Percentiles rank a stretch among this genome's conserved stretches.
These are phyloP conservation scores for Falco rusticolus DNA, from an alignment of 2,797 vertebrate species.

Conservation along the genomic window DNA sequence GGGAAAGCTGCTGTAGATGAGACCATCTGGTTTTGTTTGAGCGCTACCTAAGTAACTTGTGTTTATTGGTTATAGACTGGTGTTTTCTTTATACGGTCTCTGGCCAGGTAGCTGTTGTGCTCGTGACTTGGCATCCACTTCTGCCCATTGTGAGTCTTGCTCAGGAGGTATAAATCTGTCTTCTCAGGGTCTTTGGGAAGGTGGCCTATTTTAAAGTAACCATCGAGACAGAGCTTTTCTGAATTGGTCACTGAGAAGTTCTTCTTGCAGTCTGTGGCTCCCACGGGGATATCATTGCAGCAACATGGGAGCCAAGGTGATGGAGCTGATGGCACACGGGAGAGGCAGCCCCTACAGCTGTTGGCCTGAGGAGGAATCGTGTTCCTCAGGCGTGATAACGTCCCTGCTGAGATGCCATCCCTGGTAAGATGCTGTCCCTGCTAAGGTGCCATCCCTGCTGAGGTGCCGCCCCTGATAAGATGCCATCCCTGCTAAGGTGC, in stretches of 20 bases:
- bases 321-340: fast-evolving
- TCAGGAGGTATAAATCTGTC: neutral
- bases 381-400: neutral
- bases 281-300: neutral
- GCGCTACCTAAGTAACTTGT: conserved; percentile 58
- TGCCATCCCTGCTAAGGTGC: neutral
- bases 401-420: neutral
- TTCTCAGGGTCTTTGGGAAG: neutral
- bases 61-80: conserved; percentile 58
- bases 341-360: neutral
- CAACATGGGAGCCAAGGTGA: fast-evolving
- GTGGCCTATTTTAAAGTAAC: neutral
- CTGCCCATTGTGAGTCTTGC: neutral
- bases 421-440: too few relatives aligned
- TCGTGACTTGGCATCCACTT: neutral
- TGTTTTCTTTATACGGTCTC: neutral
- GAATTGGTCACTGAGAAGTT: neutral
- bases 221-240: neutral
- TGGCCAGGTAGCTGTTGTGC: conserved; percentile 31
- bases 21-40: conserved; percentile 60
- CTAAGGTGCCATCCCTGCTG: neutral
- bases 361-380: fast-evolving
- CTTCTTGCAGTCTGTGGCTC: neutral
- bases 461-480: neutral
- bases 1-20: conserved; percentile 2